These are phyloP conservation scores for Drosophila asahinai DNA, from an alignment of 1,140 invertebrate genomes.

Conservation along the genomic window DNA sequence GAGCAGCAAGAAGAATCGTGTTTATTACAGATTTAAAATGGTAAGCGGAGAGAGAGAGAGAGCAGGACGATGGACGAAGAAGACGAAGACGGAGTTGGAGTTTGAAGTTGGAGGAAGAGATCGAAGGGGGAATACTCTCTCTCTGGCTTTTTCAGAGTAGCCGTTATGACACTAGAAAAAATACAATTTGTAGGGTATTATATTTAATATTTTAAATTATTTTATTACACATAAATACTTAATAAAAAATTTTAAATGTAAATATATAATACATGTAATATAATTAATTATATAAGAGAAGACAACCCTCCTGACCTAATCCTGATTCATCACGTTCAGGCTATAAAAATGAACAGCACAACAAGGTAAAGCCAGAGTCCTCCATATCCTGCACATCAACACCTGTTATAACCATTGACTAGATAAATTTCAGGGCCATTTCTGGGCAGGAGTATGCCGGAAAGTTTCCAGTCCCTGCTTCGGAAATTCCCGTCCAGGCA, in stretches of 20 bases:
- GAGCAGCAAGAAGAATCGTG: background rate
- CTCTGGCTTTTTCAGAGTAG: no score
- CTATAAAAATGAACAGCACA: background rate
- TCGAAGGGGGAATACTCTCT: background rate
- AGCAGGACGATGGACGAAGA: background rate
- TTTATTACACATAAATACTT: no score
- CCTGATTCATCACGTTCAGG: no score
- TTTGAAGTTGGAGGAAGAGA: background rate
- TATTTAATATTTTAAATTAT: background rate
- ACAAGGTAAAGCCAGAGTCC: no score
- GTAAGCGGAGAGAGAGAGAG: background rate
- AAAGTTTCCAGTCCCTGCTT: slow-evolving; percentile 12
- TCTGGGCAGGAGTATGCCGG: slow-evolving; percentile 4
- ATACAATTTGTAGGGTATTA: background rate
- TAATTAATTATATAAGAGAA: no score
- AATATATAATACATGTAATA: no score
- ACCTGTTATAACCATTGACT: background rate
- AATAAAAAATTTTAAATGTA: no score
- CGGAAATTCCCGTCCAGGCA: background rate
- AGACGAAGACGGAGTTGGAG: background rate
- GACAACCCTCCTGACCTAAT: no score
- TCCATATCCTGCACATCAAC: background rate
- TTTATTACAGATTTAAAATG: slow-evolving; percentile 33
- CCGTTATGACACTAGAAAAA: no score
- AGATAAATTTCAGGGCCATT: background rate